phyloP scores from a whole-genome alignment of 2,888 invertebrate species.

The Leucophenga montana region DNA sequence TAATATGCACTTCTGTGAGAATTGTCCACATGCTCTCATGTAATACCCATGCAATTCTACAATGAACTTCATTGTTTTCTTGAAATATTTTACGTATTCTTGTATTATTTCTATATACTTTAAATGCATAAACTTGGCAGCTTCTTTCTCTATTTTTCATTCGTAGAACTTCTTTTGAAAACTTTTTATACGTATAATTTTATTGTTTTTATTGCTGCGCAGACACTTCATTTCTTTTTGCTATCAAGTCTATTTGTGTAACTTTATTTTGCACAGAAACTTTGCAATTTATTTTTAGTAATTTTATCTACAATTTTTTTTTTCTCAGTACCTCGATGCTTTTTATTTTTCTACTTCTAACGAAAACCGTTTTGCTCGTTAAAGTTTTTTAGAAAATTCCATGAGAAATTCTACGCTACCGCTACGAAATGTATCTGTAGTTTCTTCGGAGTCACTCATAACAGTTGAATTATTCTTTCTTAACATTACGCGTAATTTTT shows the following conservation, averaged over 20 bases:
- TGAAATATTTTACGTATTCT: not conserved
- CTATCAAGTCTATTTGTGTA: not conserved
- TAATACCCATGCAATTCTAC: not conserved
- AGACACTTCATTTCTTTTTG: not conserved
- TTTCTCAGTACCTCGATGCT: not conserved
- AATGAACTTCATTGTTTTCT: not conserved
- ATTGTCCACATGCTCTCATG: no score
- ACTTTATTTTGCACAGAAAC: not conserved
- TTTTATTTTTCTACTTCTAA: not conserved
- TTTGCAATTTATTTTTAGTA: not conserved
- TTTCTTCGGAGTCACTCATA: not conserved
- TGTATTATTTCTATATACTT: not conserved
- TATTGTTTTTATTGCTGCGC: conserved; percentile 9
- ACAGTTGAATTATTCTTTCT: not conserved
- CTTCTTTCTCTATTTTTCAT: not conserved
- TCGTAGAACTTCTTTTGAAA: not conserved
- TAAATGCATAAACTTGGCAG: conserved; percentile 1
- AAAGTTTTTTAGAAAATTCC: conserved; percentile 3
- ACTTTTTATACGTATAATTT: not conserved
- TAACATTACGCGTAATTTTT: no score
- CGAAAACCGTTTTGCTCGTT: not conserved
- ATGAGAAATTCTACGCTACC: no score
- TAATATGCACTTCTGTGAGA: no score
- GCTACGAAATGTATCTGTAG: not conserved
- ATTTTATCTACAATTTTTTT: no score